A percentile compares a stretch with the other conserved stretches of the same genome.
These are phyloP conservation scores for Caenorhabditis latens DNA, from an alignment of 1,140 invertebrate species.

Conservation along the genomic window DNA sequence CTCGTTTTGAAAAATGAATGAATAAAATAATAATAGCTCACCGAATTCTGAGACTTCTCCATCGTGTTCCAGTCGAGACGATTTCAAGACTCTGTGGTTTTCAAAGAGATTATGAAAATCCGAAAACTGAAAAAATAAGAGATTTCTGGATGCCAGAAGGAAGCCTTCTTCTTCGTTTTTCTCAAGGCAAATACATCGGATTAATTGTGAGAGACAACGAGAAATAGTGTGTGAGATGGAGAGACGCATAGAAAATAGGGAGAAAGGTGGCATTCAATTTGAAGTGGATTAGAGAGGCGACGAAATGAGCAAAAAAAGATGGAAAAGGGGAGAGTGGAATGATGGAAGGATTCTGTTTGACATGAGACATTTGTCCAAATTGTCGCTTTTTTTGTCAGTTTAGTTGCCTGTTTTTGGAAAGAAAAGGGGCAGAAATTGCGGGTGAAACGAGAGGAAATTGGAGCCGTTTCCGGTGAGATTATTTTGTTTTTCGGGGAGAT, in stretches of 20 bases:
- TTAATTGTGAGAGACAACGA: slow-evolving; percentile 27
- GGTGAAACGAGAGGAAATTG: background rate
- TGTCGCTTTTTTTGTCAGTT: background rate
- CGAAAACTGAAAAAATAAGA: background rate
- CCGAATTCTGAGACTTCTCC: slow-evolving; percentile 6
- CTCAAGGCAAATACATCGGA: slow-evolving; percentile 42
- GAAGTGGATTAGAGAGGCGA: slow-evolving; percentile 46
- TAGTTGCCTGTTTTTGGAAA: background rate
- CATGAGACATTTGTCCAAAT: slow-evolving; percentile 16
- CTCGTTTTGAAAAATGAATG: background rate
- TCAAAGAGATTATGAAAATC: slow-evolving; percentile 15
- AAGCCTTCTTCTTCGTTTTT: slow-evolving; percentile 17
- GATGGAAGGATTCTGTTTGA: slow-evolving; percentile 13
- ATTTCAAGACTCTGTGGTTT: background rate
- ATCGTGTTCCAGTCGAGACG: background rate
- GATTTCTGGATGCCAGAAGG: background rate
- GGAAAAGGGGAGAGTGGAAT: background rate
- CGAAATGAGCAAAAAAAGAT: slow-evolving; percentile 47
- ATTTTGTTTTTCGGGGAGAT: too few species aligned
- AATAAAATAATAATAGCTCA: slow-evolving; percentile 15
- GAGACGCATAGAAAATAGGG: background rate
- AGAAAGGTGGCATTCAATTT: slow-evolving; percentile 45
- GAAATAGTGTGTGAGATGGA: background rate
- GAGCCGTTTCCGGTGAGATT: too few species aligned
- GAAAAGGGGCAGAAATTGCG: background rate